These are phyloP conservation scores for Camponotus pennsylvanicus DNA, from an alignment of 1,140 invertebrate species.

Conservation along the genomic window DNA sequence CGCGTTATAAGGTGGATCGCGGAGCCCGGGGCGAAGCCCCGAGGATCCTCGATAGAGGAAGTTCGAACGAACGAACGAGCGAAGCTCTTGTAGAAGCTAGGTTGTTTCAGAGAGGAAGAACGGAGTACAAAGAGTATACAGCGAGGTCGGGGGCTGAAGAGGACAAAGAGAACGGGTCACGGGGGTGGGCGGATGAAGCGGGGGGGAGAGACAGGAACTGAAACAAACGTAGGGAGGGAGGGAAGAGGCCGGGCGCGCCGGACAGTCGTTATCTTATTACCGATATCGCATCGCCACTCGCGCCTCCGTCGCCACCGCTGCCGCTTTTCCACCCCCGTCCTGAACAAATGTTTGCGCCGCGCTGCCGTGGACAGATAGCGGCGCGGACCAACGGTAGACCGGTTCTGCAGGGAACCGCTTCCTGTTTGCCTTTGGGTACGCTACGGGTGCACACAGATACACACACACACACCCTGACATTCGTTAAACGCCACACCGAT, in stretches of 20 bases:
- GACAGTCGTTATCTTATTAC: slow-evolving; percentile 81
- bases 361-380: slow-evolving; percentile 71
- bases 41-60: slow-evolving; percentile 71
- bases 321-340: slow-evolving; percentile 68
- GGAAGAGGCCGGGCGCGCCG: slow-evolving; percentile 63
- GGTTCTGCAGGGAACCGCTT: slow-evolving; percentile 75
- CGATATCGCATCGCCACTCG: slow-evolving; percentile 77
- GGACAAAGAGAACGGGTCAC: slow-evolving; percentile 4
- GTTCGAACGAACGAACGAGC: slow-evolving; percentile 71
- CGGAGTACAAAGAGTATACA: slow-evolving; percentile 48
- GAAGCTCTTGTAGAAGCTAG: slow-evolving; percentile 45
- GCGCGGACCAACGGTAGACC: slow-evolving; percentile 65
- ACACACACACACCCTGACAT: slow-evolving; percentile 25
- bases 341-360: slow-evolving; percentile 82
- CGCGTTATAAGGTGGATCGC: slow-evolving; percentile 7
- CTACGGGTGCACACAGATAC: slow-evolving; percentile 30
- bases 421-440: slow-evolving; percentile 74
- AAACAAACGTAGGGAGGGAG: slow-evolving; percentile 53
- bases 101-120: slow-evolving; percentile 51
- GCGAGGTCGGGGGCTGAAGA: neutral
- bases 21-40: slow-evolving; percentile 29
- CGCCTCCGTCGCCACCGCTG: slow-evolving; percentile 56
- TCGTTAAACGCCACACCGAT: slow-evolving; percentile 31
- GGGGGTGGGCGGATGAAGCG: neutral
- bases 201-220: slow-evolving; percentile 34